Conservation (phyloP, 2,888 invertebrate species). For the Oscheius sp. region DNA sequence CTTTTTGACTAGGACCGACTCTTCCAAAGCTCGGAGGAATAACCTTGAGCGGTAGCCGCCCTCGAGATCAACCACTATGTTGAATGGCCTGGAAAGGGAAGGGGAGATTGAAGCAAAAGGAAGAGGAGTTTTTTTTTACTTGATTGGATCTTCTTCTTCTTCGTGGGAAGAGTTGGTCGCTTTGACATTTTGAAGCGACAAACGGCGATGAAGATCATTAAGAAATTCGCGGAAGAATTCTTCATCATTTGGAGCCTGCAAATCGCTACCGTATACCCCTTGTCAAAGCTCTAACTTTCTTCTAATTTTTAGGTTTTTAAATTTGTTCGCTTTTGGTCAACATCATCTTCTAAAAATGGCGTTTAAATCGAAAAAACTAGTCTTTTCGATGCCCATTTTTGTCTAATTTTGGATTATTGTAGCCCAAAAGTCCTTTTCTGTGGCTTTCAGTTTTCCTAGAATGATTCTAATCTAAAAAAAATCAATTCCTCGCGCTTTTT, state of each 20-base stretch:
- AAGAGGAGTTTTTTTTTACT: neutral
- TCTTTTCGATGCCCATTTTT: no score
- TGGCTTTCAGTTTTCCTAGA: no score
- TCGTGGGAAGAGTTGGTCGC: slow-evolving; percentile 41
- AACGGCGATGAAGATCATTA: slow-evolving; percentile 49
- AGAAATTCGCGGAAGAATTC: slow-evolving; percentile 55
- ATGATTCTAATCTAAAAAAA: no score
- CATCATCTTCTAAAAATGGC: no score
- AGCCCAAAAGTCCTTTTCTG: no score
- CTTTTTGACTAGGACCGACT: slow-evolving; percentile 53
- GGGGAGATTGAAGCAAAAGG: neutral
- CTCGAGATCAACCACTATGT: slow-evolving; percentile 57
- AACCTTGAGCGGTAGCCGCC: slow-evolving; percentile 46
- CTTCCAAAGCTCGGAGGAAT: slow-evolving; percentile 54
- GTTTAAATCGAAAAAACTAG: no score
- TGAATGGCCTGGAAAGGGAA: slow-evolving; percentile 41
- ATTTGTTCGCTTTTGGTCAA: no score
- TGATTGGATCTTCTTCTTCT: slow-evolving; percentile 31
- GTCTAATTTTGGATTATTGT: no score
- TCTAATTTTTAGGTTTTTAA: no score
- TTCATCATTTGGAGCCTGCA: slow-evolving; percentile 51
- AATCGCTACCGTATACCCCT: neutral
- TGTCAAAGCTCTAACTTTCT: neutral
- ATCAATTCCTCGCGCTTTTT: no score
- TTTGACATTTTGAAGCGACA: slow-evolving; percentile 37